Conservation (phyloP, 2,797 vertebrate species). For the Cygnus olor region DNA sequence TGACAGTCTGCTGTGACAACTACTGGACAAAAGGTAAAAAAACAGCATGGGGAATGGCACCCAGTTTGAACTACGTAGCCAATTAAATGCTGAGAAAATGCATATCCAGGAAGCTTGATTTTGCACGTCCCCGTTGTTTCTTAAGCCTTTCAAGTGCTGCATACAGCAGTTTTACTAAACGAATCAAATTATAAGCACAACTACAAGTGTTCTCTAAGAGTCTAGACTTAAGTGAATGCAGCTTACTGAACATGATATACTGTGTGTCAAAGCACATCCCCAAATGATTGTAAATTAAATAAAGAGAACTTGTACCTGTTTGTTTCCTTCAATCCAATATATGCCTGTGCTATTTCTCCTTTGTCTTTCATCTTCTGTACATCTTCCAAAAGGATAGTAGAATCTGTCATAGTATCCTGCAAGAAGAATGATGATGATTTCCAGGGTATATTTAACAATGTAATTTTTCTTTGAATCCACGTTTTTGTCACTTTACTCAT, state of each 20-base stretch:
- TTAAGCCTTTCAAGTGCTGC: not conserved
- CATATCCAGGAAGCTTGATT: not conserved
- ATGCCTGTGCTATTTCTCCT: conserved; percentile 95
- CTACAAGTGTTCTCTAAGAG: not conserved
- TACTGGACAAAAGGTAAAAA: not conserved
- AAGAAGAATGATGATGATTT: conserved; percentile 36
- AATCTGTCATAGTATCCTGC: conserved; percentile 97
- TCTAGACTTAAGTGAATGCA: not conserved
- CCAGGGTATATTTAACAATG: not conserved
- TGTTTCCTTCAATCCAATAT: conserved; percentile 95
- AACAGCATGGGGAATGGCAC: not conserved
- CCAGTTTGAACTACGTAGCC: not conserved
- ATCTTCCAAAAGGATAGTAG: conserved; percentile 89
- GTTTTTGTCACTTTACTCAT: not conserved
- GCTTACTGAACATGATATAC: not conserved
- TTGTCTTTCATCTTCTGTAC: conserved; percentile 96
- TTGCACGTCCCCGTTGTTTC: not conserved
- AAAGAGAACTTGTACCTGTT: conserved; percentile 86
- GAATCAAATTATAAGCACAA: not conserved
- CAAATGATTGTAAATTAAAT: not conserved
- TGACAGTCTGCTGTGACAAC: not conserved
- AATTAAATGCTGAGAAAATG: not conserved
- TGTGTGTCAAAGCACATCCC: not conserved
- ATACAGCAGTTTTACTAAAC: not conserved
- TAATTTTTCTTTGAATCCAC: not conserved